Evolutionary conservation across 2,113 vertebrate species (phyloP).

Genomic region (Megaptera novaeangliae): DNA sequence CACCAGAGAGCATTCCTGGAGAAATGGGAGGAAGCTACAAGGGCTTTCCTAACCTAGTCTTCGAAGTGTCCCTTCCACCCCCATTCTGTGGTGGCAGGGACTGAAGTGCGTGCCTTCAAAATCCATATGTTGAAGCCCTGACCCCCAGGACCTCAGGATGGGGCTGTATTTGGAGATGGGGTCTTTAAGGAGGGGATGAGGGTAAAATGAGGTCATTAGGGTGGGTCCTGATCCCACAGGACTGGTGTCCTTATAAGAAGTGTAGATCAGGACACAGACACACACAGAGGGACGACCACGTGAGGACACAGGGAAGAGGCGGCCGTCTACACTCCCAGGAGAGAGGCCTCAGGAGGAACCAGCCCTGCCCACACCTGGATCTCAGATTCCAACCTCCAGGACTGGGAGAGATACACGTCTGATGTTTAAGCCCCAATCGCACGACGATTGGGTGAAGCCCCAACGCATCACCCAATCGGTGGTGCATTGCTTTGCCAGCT

Average conservation of each 20-base stretch:
- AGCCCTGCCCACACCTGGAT: background rate
- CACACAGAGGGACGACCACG: accelerated
- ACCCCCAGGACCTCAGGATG: background rate
- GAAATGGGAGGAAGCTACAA: background rate
- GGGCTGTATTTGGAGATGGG: background rate
- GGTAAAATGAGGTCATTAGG: background rate
- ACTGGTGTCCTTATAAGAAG: background rate
- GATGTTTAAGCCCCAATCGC: background rate
- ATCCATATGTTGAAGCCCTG: background rate
- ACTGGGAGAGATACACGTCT: accelerated
- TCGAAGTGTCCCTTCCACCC: background rate
- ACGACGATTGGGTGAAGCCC: no score
- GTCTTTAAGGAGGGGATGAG: background rate
- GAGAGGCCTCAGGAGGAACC: background rate
- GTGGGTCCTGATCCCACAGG: background rate
- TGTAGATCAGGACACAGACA: background rate
- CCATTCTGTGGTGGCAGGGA: background rate
- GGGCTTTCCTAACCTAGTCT: background rate
- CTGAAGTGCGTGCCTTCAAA: background rate
- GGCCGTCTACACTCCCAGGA: background rate
- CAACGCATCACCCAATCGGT: accelerated
- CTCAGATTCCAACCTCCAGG: no score
- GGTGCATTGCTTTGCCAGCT: background rate
- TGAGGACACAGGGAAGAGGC: background rate
- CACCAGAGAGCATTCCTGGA: background rate